Conservation (phyloP, 2,888 invertebrate genomes). For the Diaperis boleti region DNA sequence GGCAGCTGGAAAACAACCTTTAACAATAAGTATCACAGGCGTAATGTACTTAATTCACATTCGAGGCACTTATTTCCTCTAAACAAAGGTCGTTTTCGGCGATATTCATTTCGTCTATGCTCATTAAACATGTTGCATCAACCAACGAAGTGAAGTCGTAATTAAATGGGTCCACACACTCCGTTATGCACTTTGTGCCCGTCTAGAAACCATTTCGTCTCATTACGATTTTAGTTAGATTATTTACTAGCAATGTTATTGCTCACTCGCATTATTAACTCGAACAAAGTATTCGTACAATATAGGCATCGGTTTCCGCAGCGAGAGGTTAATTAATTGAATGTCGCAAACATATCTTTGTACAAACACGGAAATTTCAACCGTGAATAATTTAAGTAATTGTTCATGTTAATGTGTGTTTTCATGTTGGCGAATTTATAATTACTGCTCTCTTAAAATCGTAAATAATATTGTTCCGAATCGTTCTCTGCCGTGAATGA, state of each 20-base stretch:
- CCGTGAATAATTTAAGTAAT: constrained; percentile 6
- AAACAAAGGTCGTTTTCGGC: constrained; percentile 22
- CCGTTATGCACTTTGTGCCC: constrained; percentile 16
- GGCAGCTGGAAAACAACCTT: constrained; percentile 31
- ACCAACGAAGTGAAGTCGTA: constrained; percentile 21
- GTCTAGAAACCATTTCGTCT: constrained; percentile 8
- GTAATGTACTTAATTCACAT: constrained; percentile 33
- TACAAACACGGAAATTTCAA: constrained; percentile 1
- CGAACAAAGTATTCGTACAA: constrained; percentile 3
- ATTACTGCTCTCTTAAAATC: background rate
- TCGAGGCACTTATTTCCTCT: constrained; percentile 24
- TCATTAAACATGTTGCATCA: constrained; percentile 35
- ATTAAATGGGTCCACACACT: constrained; percentile 26
- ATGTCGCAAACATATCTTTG: constrained; percentile 21
- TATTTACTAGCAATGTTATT: constrained; percentile 10
- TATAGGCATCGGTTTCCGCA: constrained; percentile 11
- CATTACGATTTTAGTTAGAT: constrained; percentile 15
- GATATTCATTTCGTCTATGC: constrained; percentile 16
- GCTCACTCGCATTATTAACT: constrained; percentile 15
- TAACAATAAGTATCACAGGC: constrained; percentile 26
- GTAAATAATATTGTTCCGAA: background rate
- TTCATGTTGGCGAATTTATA: background rate
- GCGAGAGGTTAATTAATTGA: constrained; percentile 23
- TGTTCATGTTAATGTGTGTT: constrained; percentile 4
- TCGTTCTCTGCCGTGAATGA: constrained; percentile 5